Base-by-base conservation (phyloP, 2,113 vertebrate genomes). In the Myotis yumanensis region DNA sequence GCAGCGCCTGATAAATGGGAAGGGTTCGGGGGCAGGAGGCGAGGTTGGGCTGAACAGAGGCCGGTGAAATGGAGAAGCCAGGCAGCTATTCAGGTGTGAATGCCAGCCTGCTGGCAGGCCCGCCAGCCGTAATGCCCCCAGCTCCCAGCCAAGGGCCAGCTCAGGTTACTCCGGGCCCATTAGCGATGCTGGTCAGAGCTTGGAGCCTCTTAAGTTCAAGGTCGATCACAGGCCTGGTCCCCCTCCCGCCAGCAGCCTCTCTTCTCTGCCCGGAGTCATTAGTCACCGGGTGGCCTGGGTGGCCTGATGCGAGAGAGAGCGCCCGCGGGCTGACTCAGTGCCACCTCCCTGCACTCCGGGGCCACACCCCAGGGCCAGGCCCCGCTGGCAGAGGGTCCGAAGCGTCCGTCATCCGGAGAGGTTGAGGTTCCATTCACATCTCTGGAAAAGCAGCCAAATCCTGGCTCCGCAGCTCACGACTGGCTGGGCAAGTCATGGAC, bases 151-250 rank as follows among this genome's bases (percentile, higher is more conserved):
- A 90, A 77, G 35, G 77, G 52, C 86, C 77, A 77, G 92, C 95
- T 97, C 96, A 23, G 95, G 90, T 97, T 97, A 94, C 97, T 80
- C 86, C 43, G 10, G 82, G 94, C 94, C 95, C 95, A 93, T 95
- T 95, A 96, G 93, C 7, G 10, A 37, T 2, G 15, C 96, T 54
- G 96, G 72, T 81, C 72, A 73, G 95, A 82, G 89, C 90, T 46
- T 43, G 85, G 68, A 95, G 88, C 86, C 89, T 96, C 95, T 95
- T 86, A 95, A 97, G 96, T 95, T 97, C 95, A 97, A 96, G 97
- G 96, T 96, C 94, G 23, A 92, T 95, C 46, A 10, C 48, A 37
- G 90, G 92, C 57, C 57, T 81, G 46, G 23, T 76, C 62, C 57
- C 62, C 72, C 1, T 30, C 68, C 72, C 68, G 54, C 1, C 20